Evolutionary conservation across 2,113 vertebrate species (phyloP), one percentile per base, ranked within the genome.

Genomic region (Pterocles burchelli): DNA sequence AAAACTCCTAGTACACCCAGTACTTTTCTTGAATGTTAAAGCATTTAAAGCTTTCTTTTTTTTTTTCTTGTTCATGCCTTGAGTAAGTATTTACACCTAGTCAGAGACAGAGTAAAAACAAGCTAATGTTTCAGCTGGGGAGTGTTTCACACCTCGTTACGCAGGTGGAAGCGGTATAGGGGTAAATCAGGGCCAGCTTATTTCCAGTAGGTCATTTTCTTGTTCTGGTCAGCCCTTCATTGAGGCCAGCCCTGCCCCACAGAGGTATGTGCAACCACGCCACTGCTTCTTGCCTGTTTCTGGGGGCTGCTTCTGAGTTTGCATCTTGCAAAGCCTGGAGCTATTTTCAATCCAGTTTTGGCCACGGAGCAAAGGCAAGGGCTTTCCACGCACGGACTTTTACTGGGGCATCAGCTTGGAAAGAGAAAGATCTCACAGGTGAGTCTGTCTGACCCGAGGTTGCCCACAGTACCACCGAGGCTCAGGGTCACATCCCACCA

Each of bases 1-100:
- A 93, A 73, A 91, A 85, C 88, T 97, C 89, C 71, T 83, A 88
- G 96, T 94, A 96, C 95, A 96, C 82, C 31, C 55, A 94, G 96
- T 96, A 90, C 93, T 96, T 95, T 91, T 88, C 89, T 65, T 76
- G 93, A 96, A 93, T 96, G 90, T 86, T 94, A 91, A 96, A 95
- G 79, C 85, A 86, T 88, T 96, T 89, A 91, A 77, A 88, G 90
- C 8, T 58, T 26, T 43, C 2, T 19, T 34, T 43, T 5, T n/a
- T 8, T 68, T 11, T 16, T 31, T 8, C 85, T 55, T 14, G 10
- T 75, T 82, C 57, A 5, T 84, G 91, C 76, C 49, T 89, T 57
- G 57, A 76, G 74, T 85, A 80, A 91, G 85, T 80, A 92, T 91
- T 95, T 94, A 86, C 86, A 94, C 66, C 90, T 63, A 75, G 74